Evolutionary conservation across 1,140 invertebrate genomes (phyloP).

Genomic region (Conus betulinus): DNA sequence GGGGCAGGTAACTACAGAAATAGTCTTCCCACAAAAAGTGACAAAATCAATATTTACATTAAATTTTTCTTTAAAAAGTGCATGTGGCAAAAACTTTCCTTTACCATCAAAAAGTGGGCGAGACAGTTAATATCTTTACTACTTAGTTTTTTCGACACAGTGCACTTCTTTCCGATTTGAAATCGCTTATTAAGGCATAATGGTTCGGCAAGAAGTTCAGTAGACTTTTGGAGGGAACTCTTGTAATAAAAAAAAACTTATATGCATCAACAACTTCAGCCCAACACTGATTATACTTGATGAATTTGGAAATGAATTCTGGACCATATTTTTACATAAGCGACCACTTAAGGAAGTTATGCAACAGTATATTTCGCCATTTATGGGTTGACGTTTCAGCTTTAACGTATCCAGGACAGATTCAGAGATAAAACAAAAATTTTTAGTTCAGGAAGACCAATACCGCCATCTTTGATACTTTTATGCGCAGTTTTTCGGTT

Average conservation of each 20-base stretch:
- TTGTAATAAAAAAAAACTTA: background rate
- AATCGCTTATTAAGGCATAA: background rate
- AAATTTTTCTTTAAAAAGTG: too few relatives aligned
- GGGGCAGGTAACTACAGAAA: too few relatives aligned
- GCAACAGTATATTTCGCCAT: background rate
- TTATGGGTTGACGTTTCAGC: background rate
- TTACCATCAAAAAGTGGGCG: too few relatives aligned
- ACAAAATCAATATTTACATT: too few relatives aligned
- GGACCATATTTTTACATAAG: background rate
- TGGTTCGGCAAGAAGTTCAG: too few relatives aligned
- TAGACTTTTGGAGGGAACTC: background rate
- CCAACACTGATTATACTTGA: background rate
- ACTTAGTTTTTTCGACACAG: too few relatives aligned
- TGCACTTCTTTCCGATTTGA: too few relatives aligned
- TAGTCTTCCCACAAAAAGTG: too few relatives aligned
- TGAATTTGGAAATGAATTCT: background rate
- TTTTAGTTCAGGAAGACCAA: background rate
- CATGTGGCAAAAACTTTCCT: too few relatives aligned
- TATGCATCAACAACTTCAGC: background rate
- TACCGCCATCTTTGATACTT: background rate
- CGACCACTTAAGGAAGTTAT: background rate
- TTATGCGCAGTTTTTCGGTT: background rate
- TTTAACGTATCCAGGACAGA: background rate
- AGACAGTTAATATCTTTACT: too few relatives aligned
- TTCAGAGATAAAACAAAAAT: background rate